Conservation (phyloP, 2,113 vertebrate genomes). For the Podilymbus podiceps region DNA sequence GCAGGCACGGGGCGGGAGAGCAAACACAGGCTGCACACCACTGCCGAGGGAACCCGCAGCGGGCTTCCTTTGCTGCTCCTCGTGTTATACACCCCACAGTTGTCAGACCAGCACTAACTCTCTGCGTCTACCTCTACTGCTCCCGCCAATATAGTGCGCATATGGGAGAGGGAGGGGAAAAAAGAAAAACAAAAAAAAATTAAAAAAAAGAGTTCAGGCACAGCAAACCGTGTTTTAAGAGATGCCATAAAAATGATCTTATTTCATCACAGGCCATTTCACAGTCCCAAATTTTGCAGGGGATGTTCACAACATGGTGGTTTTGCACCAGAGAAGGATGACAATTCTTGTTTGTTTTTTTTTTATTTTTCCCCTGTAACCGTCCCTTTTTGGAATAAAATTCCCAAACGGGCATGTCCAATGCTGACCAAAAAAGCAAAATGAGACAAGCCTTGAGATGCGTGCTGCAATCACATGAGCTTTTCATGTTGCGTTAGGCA, state of each 20-base stretch:
- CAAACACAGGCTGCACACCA: not conserved
- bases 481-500: not conserved
- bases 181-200: not conserved
- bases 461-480: not conserved
- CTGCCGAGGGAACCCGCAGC: not conserved
- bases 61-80: not conserved
- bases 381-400: not conserved
- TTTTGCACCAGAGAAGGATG: not conserved
- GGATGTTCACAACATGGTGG: constrained; percentile 14
- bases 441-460: not conserved
- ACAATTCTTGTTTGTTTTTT: not conserved
- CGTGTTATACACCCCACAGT: not conserved
- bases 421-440: not conserved
- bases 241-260: not conserved
- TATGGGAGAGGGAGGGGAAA: not conserved
- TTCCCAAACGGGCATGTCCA: not conserved
- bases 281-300: not conserved
- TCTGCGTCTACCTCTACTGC: not conserved
- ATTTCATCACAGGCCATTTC: constrained; percentile 35
- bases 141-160: not conserved
- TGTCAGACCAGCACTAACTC: not conserved
- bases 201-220: not conserved
- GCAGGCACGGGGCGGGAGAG: not conserved
- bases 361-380: not conserved
- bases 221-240: not conserved